Conservation (phyloP, 2,113 vertebrate species). For the Psittacus erithacus region DNA sequence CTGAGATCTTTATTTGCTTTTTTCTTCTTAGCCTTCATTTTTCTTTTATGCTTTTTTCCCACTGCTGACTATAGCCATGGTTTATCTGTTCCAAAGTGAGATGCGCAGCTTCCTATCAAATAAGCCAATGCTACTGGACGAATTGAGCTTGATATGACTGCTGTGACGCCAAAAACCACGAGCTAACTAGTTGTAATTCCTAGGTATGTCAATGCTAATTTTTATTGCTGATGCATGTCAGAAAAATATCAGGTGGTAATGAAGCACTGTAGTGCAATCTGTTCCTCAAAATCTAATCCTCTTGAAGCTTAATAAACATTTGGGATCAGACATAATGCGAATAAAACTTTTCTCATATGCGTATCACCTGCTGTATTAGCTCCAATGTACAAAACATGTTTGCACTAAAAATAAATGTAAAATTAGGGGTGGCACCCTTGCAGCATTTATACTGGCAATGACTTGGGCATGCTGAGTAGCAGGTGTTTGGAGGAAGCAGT, state of each 20-base stretch:
- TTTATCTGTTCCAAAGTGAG: constrained; percentile 40
- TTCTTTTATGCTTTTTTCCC: neutral
- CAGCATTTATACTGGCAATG: neutral
- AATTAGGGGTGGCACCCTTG: neutral
- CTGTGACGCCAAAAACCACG: constrained; percentile 36
- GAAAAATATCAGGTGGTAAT: neutral
- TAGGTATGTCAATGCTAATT: neutral
- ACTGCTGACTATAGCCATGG: neutral
- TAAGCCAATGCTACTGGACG: neutral
- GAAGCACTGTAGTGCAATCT: neutral
- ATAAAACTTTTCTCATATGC: neutral
- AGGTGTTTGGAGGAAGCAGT: neutral
- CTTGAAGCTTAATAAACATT: neutral
- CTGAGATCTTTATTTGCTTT: neutral
- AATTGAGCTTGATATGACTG: constrained; percentile 45
- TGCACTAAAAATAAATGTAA: neutral
- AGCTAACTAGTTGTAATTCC: neutral
- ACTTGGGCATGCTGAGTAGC: neutral
- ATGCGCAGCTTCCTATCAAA: constrained; percentile 28
- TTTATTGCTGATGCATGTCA: neutral
- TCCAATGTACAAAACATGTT: neutral
- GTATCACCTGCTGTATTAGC: neutral
- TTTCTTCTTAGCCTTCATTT: neutral
- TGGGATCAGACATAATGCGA: neutral
- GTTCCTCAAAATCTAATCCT: neutral